Evolutionary conservation across 2,888 invertebrate species (phyloP).

Genomic region (Chesias legatella): DNA sequence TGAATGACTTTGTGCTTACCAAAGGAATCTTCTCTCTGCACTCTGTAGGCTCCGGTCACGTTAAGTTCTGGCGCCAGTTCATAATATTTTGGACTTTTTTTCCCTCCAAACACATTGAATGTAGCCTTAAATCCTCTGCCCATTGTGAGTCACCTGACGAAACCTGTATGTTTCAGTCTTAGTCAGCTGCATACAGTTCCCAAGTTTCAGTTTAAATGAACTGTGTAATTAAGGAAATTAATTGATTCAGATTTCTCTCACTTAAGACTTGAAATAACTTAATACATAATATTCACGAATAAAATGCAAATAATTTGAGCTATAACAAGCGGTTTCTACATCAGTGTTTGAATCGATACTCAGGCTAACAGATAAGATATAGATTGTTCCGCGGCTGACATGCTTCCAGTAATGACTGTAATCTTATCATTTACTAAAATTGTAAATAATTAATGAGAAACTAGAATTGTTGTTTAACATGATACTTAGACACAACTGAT

Average conservation of each 20-base stretch:
- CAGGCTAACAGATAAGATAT: slow-evolving; percentile 60
- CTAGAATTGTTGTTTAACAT: slow-evolving; percentile 6
- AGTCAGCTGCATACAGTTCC: slow-evolving; percentile 15
- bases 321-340: slow-evolving; percentile 42
- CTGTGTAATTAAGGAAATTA: no score
- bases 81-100: slow-evolving; percentile 34
- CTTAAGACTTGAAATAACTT: no score
- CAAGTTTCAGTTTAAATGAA: not conserved
- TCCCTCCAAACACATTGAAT: slow-evolving; percentile 47
- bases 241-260: no score
- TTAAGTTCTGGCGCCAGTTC: slow-evolving; percentile 39
- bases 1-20: slow-evolving; percentile 39
- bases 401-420: slow-evolving; percentile 46
- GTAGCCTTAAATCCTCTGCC: slow-evolving; percentile 59
- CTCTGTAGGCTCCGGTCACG: slow-evolving; percentile 57
- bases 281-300: slow-evolving; percentile 15
- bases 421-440: slow-evolving; percentile 61
- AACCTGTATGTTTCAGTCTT: slow-evolving; percentile 8
- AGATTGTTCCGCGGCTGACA: slow-evolving; percentile 39
- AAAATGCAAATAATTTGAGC: slow-evolving; percentile 38
- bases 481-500: not conserved
- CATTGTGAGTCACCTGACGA: slow-evolving; percentile 25
- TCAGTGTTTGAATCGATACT: slow-evolving; percentile 59
- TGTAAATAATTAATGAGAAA: slow-evolving; percentile 40
- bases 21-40: slow-evolving; percentile 52